phyloP scores from a whole-genome alignment of 1,140 invertebrate species.

The Drosophila bipectinata region DNA sequence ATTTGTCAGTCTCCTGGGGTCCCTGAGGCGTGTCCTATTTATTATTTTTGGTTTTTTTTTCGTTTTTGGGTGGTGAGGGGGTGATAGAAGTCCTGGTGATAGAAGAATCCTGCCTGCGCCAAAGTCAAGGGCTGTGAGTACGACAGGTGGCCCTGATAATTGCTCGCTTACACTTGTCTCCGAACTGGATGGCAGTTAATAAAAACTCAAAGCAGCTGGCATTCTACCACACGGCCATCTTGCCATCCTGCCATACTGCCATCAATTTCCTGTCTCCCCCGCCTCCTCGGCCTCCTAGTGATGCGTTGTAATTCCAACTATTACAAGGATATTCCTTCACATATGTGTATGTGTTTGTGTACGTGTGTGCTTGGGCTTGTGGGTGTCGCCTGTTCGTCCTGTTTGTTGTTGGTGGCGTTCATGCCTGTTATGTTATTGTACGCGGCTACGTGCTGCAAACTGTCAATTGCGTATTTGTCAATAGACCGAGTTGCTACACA shows the following conservation, averaged over 20 bases:
- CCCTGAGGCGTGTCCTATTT: not conserved
- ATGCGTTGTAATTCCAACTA: constrained; percentile 56
- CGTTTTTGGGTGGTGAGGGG: too few species aligned
- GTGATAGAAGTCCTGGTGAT: not conserved
- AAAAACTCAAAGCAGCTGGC: constrained; percentile 54
- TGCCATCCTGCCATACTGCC: constrained; percentile 35
- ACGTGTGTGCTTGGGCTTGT: not conserved
- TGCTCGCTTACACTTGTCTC: constrained; percentile 42
- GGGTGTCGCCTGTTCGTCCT: constrained; percentile 7
- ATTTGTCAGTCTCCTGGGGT: constrained; percentile 20
- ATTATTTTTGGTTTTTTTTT: not conserved
- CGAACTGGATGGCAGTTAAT: constrained; percentile 48
- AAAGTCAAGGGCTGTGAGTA: not conserved
- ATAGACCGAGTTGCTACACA: constrained; percentile 38
- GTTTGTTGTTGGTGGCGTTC: constrained; percentile 42
- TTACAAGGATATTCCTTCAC: constrained; percentile 50
- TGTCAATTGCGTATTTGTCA: constrained; percentile 66
- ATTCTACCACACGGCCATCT: constrained; percentile 26
- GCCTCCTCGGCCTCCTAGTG: constrained; percentile 4
- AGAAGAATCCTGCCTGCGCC: constrained; percentile 2
- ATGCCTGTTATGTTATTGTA: constrained; percentile 53
- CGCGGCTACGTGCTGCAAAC: constrained; percentile 59
- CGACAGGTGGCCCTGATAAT: constrained; percentile 45
- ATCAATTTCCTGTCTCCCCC: constrained; percentile 38
- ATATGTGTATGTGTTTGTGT: constrained; percentile 21